These are phyloP conservation scores for Poeciliopsis retropinna DNA, from an alignment of 2,113 vertebrate species.

Conservation along the genomic window DNA sequence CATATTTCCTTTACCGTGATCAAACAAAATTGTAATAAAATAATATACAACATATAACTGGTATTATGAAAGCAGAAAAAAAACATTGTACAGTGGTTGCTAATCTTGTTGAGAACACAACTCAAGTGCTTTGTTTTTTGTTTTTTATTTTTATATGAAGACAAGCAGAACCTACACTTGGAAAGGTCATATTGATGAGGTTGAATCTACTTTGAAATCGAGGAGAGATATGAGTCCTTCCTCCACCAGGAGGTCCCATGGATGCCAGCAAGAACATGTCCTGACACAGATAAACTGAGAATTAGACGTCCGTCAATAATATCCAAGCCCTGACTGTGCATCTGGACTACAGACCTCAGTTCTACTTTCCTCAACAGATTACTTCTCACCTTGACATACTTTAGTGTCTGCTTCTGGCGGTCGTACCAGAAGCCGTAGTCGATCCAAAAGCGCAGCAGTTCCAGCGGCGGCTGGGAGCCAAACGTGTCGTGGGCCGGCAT, in stretches of 20 bases:
- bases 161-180: slow-evolving; percentile 78
- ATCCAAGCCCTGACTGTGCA: rapidly evolving
- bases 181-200: slow-evolving; percentile 92
- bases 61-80: too few relatives aligned
- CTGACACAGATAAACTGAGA: slow-evolving; percentile 59
- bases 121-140: too few relatives aligned
- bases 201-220: slow-evolving; percentile 90
- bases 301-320: neutral
- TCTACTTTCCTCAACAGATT: neutral
- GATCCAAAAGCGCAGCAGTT: slow-evolving; percentile 88
- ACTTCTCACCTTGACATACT: slow-evolving; percentile 85
- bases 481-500: slow-evolving; percentile 88
- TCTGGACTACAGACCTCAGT: neutral
- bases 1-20: too few relatives aligned
- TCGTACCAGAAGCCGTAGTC: slow-evolving; percentile 94
- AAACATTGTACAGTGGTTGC: too few relatives aligned
- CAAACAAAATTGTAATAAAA: too few relatives aligned
- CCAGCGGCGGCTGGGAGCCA: slow-evolving; percentile 89
- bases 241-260: slow-evolving; percentile 90
- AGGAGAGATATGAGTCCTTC: slow-evolving; percentile 84
- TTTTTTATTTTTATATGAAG: neutral
- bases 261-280: slow-evolving; percentile 88
- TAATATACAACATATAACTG: too few relatives aligned
- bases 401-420: slow-evolving; percentile 83
- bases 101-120: neutral